phyloP scores from a whole-genome alignment of 1,140 invertebrate species.

The Oscheius sp. region DNA sequence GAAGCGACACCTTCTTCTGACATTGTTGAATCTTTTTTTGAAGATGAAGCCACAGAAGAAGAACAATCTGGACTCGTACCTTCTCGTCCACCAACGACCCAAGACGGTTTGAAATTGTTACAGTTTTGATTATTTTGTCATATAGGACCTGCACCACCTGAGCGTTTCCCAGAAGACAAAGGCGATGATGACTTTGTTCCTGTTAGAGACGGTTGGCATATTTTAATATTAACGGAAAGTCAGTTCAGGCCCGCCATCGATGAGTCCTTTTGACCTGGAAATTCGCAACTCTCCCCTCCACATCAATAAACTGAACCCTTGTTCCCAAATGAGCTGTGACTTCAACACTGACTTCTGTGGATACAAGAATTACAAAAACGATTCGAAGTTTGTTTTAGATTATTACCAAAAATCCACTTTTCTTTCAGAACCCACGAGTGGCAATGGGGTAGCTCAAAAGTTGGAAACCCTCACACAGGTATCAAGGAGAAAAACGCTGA shows the following conservation, averaged over 20 bases:
- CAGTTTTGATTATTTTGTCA: not conserved
- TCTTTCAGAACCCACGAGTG: slow-evolving; percentile 14
- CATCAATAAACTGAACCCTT: slow-evolving; percentile 3
- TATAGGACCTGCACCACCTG: not conserved
- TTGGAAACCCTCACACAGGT: slow-evolving; percentile 28
- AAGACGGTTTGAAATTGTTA: not conserved
- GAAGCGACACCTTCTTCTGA: not conserved
- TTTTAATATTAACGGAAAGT: not conserved
- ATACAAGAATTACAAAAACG: slow-evolving; percentile 16
- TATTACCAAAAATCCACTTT: not conserved
- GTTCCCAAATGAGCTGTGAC: slow-evolving; percentile 11
- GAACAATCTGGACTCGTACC: not conserved
- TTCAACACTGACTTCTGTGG: slow-evolving; percentile 7
- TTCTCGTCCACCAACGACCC: not conserved
- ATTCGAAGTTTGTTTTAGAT: not conserved
- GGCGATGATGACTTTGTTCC: not conserved
- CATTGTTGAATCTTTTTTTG: slow-evolving; percentile 28
- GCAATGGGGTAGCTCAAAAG: slow-evolving; percentile 9
- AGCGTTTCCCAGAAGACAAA: not conserved
- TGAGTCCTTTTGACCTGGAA: not conserved
- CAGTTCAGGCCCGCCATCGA: not conserved
- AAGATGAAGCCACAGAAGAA: slow-evolving; percentile 3
- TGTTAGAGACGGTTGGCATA: not conserved
- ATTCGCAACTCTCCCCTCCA: not conserved
- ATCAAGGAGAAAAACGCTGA: slow-evolving; percentile 5